Evolutionary conservation across 2,888 invertebrate species (phyloP), one percentile per base, ranked within the genome.

Genomic region (Timema cristinae): DNA sequence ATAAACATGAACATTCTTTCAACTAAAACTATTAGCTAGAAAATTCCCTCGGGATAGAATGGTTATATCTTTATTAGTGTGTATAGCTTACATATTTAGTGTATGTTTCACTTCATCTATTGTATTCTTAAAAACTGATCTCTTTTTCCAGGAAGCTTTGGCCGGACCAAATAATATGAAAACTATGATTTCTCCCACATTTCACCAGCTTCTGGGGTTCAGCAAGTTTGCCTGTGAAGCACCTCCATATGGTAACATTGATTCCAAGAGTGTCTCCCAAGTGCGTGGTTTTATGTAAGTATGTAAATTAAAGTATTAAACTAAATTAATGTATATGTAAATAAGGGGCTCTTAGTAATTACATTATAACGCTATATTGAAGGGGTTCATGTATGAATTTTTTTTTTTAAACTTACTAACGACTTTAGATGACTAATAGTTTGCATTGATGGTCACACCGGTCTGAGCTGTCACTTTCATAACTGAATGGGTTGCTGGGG

Each of bases 201-300:
- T 90, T 78, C 86, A 86, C 73, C 88, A 91, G 77, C 81, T 90
- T 66, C 79, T 91, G 68, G 84, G 85, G 72, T 89, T 91, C 78
- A 87, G 89, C 74, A 88, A 89, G 79, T 89, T 91, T 78, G 89
- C 91, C 6, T 91, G 91, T 78, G 85, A 88, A 74, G 83, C 86
- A 11, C 89, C 90, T 48, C 89, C 89, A 15, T 83, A 80, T 77
- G 86, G 86, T 50, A 86, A 87, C 79, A 78, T 84, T 72, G 86
- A 87, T 74, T 85, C 84, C 66, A 87, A 87, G 79, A 83, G 82
- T 67, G 83, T 84, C 71, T 80, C 82, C 50, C 81, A 82, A 79
- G 76, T 81, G n/a, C 78, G 81, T 78, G 80, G 81, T 63, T 74
- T 63, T 63, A 63, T 63, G 63, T 63, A 47, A 63, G 63, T 63